Evolutionary conservation across 2,113 vertebrate species (phyloP).

Genomic region (Megaceryle torquata): DNA sequence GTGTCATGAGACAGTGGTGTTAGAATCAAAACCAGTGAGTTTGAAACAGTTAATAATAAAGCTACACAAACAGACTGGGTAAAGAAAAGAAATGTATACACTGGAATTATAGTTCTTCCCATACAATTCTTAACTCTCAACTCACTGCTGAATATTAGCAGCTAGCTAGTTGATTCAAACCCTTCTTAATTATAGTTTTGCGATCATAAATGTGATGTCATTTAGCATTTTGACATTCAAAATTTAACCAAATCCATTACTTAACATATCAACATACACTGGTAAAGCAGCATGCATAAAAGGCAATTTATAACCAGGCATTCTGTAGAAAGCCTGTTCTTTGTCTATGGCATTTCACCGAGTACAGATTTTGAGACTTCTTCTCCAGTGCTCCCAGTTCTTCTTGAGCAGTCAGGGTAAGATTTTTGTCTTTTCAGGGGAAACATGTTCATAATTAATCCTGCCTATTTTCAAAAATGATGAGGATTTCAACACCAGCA

Average conservation of each 20-base stretch:
- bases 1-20: not conserved
- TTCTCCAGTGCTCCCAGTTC: not conserved
- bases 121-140: not conserved
- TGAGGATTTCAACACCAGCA: not conserved
- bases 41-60: not conserved
- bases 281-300: not conserved
- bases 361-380: not conserved
- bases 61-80: not conserved
- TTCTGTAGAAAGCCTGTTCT: not conserved
- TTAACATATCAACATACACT: not conserved
- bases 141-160: not conserved
- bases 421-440: not conserved
- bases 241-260: slow-evolving; percentile 24
- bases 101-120: not conserved
- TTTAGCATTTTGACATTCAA: slow-evolving; percentile 35
- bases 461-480: not conserved
- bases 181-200: not conserved
- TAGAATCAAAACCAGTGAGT: not conserved
- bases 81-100: not conserved
- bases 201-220: not conserved
- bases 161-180: not conserved
- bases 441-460: not conserved
- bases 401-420: not conserved
- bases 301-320: not conserved
- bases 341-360: not conserved